Base-by-base conservation (phyloP, 2,113 vertebrate species). In the Dicrurus megarhynchus region DNA sequence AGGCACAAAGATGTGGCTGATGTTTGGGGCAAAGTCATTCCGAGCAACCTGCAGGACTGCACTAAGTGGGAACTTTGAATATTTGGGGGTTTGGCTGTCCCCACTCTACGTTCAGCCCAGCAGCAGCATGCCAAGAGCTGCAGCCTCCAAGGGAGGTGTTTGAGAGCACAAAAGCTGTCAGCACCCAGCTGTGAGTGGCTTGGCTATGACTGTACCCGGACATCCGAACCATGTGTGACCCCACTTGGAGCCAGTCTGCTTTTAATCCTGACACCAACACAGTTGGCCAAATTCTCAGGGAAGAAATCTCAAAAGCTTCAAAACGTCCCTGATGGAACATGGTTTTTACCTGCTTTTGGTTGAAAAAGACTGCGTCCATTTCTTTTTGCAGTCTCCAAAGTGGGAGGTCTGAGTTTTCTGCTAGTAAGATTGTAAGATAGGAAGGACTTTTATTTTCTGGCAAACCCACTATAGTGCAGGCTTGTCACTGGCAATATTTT, bases 191-290 rank as follows among this genome's bases (percentile, higher is more conserved):
- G 11, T 4, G 0, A 18, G 10, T 9, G 12, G 16, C 39, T 46
- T 46, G 26, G 17, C 28, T 24, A 10, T 44, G n/a, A 17, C 9
- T 59, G 20, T 44, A 33, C 17, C 6, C 21, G 39, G 37, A 32
- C 24, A 24, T 20, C 18, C 2, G 5, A 52, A 47, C 4, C 9
- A n/a, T 0, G 0, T 5, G 6, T 35, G 16, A 42, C 5, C 7
- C 10, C 11, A 9, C 13, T 22, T 32, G 47, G 26, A 71, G 59
- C 6, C 30, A 63, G 27, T 2, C 46, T 82, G 33, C 5, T 32
- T 75, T 90, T 59, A 12, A 6, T 53, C 39, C 52, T 37, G 22
- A 68, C 19, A 49, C 10, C 14, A 56, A 4, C 2, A 3, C 3
- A 21, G 5, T 2, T 86, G 26, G 19, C 5, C 9, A 3, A 47